Percentiles rank a stretch among this genome's conserved stretches.
phyloP scores from a whole-genome alignment of 1,140 invertebrate genomes.

The Zaprionus inermis region DNA sequence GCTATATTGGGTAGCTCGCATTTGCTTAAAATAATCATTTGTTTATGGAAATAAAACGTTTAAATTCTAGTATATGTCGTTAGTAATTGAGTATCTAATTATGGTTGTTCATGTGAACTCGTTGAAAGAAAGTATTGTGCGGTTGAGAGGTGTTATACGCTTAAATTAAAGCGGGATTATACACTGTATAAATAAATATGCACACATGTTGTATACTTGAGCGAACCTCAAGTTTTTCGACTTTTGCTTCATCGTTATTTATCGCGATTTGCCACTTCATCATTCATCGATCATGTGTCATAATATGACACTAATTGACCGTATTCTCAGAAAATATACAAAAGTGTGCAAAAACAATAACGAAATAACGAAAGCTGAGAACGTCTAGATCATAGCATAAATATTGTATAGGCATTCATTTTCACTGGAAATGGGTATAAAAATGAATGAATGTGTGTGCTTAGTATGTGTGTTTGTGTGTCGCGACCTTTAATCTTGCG shows the following conservation, averaged over 20 bases:
- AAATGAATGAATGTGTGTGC: neutral
- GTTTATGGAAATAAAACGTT: conserved; percentile 19
- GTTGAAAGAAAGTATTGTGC: too few species aligned
- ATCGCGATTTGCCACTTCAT: neutral
- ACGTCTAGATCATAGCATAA: conserved; percentile 19
- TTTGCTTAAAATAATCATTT: conserved; percentile 12
- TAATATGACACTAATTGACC: conserved; percentile 32
- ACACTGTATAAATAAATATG: too few species aligned
- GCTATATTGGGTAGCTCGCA: neutral
- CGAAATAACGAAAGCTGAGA: conserved; percentile 4
- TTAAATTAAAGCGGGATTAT: neutral
- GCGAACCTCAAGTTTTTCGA: neutral
- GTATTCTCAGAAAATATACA: conserved; percentile 3
- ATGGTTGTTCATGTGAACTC: neutral
- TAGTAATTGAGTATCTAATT: neutral
- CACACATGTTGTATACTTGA: neutral
- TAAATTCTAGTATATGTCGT: neutral
- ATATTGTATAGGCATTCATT: conserved; percentile 37
- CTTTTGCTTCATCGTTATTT: conserved; percentile 2
- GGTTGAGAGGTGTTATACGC: too few species aligned
- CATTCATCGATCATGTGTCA: conserved; percentile 22
- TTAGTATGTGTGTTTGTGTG: conserved; percentile 13
- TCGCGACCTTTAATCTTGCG: conserved; percentile 44
- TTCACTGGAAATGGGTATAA: conserved; percentile 16
- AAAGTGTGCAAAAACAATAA: conserved; percentile 15